These are phyloP conservation scores for Pseudonaja textilis DNA, from an alignment of 2,113 vertebrate genomes.

Conservation along the genomic window DNA sequence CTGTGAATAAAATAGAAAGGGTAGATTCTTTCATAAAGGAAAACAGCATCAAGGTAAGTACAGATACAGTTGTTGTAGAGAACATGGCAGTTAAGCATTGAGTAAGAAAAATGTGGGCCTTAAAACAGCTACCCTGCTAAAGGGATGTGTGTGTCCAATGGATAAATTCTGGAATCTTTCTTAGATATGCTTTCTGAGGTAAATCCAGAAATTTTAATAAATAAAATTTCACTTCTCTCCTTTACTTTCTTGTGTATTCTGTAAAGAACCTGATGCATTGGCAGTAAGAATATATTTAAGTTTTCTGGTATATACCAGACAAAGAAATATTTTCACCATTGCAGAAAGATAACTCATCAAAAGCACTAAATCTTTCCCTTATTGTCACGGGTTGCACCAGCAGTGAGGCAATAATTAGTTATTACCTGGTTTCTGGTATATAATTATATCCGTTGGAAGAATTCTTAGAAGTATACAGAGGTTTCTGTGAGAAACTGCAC, in stretches of 20 bases:
- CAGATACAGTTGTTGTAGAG: neutral
- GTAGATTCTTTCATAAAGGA: neutral
- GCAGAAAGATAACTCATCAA: constrained; percentile 32
- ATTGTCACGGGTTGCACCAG: neutral
- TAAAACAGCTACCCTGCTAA: neutral
- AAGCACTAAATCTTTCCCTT: neutral
- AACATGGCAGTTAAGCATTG: neutral
- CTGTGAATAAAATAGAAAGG: neutral
- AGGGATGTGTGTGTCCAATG: neutral
- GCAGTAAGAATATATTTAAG: neutral
- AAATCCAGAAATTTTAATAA: neutral
- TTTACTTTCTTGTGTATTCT: neutral
- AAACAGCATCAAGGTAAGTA: neutral
- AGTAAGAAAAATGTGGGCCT: neutral
- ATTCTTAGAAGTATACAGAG: neutral
- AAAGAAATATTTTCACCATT: neutral
- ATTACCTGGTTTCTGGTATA: neutral
- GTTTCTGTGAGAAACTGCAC: neutral
- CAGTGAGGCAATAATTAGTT: neutral
- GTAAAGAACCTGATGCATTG: neutral
- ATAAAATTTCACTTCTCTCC: neutral
- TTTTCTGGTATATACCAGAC: neutral
- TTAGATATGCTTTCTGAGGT: neutral
- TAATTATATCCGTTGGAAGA: neutral
- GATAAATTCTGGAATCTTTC: neutral